Base-by-base conservation (phyloP, 2,888 invertebrate species). In the Boloria euphrosyne region DNA sequence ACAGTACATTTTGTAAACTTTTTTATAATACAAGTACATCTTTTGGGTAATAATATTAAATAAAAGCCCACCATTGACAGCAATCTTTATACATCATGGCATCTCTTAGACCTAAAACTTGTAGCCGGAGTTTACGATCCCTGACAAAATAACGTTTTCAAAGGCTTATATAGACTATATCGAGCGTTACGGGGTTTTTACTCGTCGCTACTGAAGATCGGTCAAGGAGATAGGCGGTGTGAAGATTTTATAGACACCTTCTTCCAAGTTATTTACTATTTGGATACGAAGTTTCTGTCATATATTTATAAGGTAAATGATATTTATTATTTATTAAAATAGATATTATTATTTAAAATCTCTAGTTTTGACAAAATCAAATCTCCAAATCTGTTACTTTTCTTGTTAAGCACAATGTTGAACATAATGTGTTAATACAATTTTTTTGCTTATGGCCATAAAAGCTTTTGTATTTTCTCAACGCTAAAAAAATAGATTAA, bases 81-180 rank as follows among this genome's bases (percentile, higher is more conserved):
- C 55, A 44, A 57, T 44, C 44, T 57, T 7, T 38, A 38, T 57
- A 57, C 46, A 46, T 57, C 55, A 46, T 46, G 7, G 46, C 44
- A 46, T 57, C 55, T 38, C 31, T 38, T 38, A 46, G 55, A 43
- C 44, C 44, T 57, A 22, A 22, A 46, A 57, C 44, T 57, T 57
- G 22, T 18, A 46, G 10, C 14, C 44, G n/a, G 31, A 57, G 18
- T 57, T 57, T 57, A 57, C 44, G 44, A 44, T 57, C 55, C 44
- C 55, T 44, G 10, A 16, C 55, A 44, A 57, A 44, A 57, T 57
- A 55, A 57, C 55, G 44, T 22, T 46, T 57, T 57, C 55, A 46
- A 57, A 46, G 55, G 46, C 18, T 38, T 38, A 38, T 38, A 38
- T 38, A 38, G 10, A 10, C n/a, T 57, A 57, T 46, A 46, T 46